Evolutionary conservation across 1,140 invertebrate genomes (phyloP).

Genomic region (Drosophila navojoa): DNA sequence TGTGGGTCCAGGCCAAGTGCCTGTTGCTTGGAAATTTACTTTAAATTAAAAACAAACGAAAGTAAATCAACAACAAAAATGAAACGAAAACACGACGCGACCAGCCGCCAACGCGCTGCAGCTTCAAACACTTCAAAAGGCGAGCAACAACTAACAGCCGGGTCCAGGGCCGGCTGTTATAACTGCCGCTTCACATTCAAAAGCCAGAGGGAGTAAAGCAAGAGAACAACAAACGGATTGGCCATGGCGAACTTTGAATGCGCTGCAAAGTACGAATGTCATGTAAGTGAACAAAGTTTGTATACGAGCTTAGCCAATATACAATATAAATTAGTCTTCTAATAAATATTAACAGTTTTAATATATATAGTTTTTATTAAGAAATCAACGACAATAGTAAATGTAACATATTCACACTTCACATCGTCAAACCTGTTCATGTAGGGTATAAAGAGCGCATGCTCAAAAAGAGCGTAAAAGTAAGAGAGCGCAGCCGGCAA

Average conservation of each 20-base stretch:
- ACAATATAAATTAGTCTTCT: no score
- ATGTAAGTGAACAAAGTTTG: not conserved
- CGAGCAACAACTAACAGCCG: slow-evolving; percentile 61
- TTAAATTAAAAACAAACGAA: slow-evolving; percentile 81
- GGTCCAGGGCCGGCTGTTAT: slow-evolving; percentile 43
- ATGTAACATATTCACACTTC: not conserved
- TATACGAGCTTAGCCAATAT: no score
- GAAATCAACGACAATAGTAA: no score
- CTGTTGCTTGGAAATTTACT: slow-evolving; percentile 57
- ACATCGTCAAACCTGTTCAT: not conserved
- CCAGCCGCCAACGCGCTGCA: slow-evolving; percentile 62
- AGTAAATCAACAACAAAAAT: slow-evolving; percentile 81
- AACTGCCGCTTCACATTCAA: slow-evolving; percentile 61
- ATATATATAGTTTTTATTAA: not conserved
- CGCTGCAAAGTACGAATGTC: not conserved
- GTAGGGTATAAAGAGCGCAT: slow-evolving; percentile 42
- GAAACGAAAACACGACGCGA: slow-evolving; percentile 66
- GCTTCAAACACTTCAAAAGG: slow-evolving; percentile 57
- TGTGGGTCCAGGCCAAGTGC: slow-evolving; percentile 32
- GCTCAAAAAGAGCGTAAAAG: slow-evolving; percentile 29
- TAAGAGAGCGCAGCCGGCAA: slow-evolving; percentile 23
- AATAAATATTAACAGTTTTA: no score
- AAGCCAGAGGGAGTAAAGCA: slow-evolving; percentile 38
- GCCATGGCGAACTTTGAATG: not conserved
- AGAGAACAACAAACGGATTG: not conserved